Evolutionary conservation across 2,113 vertebrate species (phyloP).

Genomic region (Toxostoma redivivum): DNA sequence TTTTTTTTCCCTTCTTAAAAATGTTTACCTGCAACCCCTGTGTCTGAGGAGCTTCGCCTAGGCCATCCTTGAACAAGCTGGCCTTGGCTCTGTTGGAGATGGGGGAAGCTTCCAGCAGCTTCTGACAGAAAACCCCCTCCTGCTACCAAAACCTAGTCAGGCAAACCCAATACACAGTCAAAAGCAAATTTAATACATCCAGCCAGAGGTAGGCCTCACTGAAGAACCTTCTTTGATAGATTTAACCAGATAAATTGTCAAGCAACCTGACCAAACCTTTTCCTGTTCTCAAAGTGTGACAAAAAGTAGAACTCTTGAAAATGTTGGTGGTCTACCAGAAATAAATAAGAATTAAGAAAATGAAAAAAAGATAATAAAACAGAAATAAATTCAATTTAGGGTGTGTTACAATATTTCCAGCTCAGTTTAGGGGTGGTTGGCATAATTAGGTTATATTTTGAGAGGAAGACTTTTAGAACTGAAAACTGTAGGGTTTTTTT

Average conservation of each 20-base stretch:
- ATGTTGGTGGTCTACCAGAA: background rate
- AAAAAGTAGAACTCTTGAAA: background rate
- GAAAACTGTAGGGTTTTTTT: background rate
- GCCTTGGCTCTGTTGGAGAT: background rate
- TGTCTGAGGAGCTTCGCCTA: accelerated
- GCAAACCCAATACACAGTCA: background rate
- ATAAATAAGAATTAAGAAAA: background rate
- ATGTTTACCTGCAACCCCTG: accelerated
- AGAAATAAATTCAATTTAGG: background rate
- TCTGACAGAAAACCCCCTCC: background rate
- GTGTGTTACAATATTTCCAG: background rate
- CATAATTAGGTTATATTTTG: background rate
- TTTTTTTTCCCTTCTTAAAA: background rate
- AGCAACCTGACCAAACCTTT: background rate
- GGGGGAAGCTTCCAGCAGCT: background rate
- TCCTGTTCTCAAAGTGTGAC: background rate
- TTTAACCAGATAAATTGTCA: background rate
- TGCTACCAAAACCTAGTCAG: background rate
- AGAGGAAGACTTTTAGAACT: background rate
- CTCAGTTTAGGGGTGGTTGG: background rate
- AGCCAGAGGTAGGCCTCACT: background rate
- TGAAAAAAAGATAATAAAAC: background rate
- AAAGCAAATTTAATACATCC: background rate
- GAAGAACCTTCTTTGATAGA: background rate
- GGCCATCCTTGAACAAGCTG: background rate